Conservation (phyloP, 2,113 vertebrate species). For the Bufo gargarizans region DNA sequence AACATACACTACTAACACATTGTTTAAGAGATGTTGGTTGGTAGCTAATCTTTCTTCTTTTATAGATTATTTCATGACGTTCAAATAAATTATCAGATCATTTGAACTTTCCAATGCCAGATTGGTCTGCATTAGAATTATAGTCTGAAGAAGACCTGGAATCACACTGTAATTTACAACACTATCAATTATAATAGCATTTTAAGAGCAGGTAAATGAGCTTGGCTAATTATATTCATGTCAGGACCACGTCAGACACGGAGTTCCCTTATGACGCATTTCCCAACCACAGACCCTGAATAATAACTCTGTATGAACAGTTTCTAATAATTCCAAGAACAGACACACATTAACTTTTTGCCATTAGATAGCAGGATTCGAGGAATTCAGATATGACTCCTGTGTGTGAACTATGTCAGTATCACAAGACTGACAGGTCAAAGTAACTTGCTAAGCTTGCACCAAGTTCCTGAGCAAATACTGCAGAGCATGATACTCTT, state of each 20-base stretch:
- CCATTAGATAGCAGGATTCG: constrained; percentile 2
- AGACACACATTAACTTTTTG: background rate
- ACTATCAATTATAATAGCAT: too few species aligned
- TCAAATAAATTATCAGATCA: too few species aligned
- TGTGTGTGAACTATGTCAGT: background rate
- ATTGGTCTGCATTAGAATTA: too few species aligned
- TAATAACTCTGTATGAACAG: background rate
- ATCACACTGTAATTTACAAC: too few species aligned
- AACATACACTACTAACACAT: too few species aligned
- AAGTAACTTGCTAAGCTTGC: constrained; percentile 20
- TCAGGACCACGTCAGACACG: background rate
- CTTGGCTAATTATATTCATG: background rate
- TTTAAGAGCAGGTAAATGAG: too few species aligned
- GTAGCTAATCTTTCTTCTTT: too few species aligned
- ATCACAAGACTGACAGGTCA: constrained; percentile 23
- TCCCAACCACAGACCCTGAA: background rate
- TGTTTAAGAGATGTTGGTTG: too few species aligned
- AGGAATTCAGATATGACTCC: background rate
- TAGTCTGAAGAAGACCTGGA: too few species aligned
- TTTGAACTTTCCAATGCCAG: too few species aligned
- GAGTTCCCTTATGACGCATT: background rate
- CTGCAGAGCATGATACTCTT: background rate
- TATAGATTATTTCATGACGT: too few species aligned
- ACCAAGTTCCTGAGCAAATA: background rate
- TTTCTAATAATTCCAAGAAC: background rate